These are phyloP conservation scores for Polypterus senegalus DNA, from an alignment of 2,113 vertebrate species.

Conservation along the genomic window DNA sequence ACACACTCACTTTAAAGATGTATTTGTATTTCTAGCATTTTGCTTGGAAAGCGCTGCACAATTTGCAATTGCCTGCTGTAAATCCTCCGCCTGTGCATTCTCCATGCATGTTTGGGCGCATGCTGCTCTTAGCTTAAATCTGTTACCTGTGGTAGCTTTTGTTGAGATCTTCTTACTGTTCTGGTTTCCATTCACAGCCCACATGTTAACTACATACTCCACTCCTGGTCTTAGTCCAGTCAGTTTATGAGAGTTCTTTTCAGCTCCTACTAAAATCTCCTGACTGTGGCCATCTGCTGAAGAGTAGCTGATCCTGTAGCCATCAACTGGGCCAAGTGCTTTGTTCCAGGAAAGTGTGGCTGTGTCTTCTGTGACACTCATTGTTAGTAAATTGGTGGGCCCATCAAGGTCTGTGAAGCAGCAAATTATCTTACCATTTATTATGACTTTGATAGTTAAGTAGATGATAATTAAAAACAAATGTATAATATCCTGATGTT, in stretches of 20 bases:
- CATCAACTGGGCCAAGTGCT: slow-evolving; percentile 29
- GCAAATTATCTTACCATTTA: neutral
- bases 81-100: too few species aligned
- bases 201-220: slow-evolving; percentile 33
- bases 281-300: slow-evolving; percentile 22
- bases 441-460: too few species aligned
- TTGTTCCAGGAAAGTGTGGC: slow-evolving; percentile 30
- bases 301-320: slow-evolving; percentile 32
- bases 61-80: too few species aligned
- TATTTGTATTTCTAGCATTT: too few species aligned
- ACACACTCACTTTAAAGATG: too few species aligned
- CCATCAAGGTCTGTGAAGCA: slow-evolving; percentile 29
- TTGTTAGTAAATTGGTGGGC: slow-evolving; percentile 20
- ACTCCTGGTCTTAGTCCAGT: slow-evolving; percentile 31
- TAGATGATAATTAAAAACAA: too few species aligned
- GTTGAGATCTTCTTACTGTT: slow-evolving; percentile 28
- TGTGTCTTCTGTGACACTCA: slow-evolving; percentile 28
- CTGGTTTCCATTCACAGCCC: slow-evolving; percentile 35
- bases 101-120: neutral
- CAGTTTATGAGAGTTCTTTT: slow-evolving; percentile 18
- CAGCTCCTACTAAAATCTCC: slow-evolving; percentile 25
- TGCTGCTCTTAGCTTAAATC: neutral
- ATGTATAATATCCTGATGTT: too few species aligned
- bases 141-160: slow-evolving; percentile 28
- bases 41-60: too few species aligned